Conservation (phyloP, 2,888 invertebrate species). For the Eupelmus urozonus region DNA sequence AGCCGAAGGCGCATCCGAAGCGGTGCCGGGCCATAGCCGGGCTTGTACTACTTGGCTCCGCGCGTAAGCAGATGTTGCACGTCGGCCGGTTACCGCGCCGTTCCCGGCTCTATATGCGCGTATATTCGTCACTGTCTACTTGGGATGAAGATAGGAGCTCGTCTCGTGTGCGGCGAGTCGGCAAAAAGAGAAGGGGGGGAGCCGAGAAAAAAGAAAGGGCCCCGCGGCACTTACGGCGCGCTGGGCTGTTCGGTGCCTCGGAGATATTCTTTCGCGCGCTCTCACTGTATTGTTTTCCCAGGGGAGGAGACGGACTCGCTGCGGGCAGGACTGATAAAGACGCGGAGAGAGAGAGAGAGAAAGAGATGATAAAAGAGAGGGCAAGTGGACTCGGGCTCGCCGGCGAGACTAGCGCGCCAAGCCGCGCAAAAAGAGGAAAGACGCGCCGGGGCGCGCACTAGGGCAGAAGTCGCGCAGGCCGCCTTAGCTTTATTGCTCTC, state of each 20-base stretch:
- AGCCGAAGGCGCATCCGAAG: too few relatives aligned
- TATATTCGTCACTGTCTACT: neutral
- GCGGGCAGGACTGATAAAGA: conserved; percentile 32
- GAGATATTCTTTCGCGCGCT: neutral
- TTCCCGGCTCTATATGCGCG: too few relatives aligned
- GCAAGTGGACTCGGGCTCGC: neutral
- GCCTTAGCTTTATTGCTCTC: conserved; percentile 31
- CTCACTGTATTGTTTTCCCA: conserved; percentile 39
- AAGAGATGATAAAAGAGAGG: conserved; percentile 26
- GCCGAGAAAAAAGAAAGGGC: neutral
- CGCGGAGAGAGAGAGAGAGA: neutral
- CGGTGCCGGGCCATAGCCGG: too few relatives aligned
- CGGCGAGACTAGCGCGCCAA: neutral
- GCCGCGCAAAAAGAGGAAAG: neutral
- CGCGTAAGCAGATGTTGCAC: too few relatives aligned
- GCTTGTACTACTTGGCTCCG: too few relatives aligned
- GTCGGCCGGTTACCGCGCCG: too few relatives aligned
- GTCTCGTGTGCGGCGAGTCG: neutral
- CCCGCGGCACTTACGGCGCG: conserved; percentile 19
- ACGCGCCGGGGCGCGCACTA: neutral
- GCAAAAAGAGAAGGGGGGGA: neutral
- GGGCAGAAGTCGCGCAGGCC: conserved; percentile 5
- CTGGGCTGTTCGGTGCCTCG: conserved; percentile 5
- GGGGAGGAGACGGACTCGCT: conserved; percentile 31
- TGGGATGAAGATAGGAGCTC: neutral